phyloP scores from a whole-genome alignment of 2,797 vertebrate species.

The Gymnopithys bicolor region DNA sequence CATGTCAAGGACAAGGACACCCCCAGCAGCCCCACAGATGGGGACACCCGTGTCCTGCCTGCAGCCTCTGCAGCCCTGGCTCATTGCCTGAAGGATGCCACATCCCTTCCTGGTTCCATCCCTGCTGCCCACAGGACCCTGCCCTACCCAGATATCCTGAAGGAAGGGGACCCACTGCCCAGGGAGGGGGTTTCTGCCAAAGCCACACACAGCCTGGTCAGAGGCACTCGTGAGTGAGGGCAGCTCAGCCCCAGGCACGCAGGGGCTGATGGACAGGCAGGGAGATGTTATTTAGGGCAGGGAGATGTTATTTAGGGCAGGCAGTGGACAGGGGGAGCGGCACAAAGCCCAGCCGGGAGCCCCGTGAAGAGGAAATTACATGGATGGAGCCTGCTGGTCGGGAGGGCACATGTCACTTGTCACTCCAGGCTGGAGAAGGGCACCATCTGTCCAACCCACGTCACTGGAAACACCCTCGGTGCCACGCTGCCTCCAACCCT shows the following conservation, averaged over 20 bases:
- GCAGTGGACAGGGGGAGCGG: not conserved
- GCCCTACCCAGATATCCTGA: not conserved
- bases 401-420: not conserved
- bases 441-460: conserved; percentile 52
- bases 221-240: not conserved
- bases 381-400: conserved; percentile 30
- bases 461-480: not conserved
- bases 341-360: not conserved
- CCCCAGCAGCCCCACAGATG: not conserved
- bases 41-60: not conserved
- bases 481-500: rapidly evolving
- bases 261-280: not conserved
- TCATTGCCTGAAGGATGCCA: not conserved
- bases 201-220: not conserved
- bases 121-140: not conserved
- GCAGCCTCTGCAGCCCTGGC: not conserved
- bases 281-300: not conserved
- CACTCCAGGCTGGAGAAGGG: not conserved
- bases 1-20: not conserved
- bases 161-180: not conserved
- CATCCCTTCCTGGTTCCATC: not conserved
- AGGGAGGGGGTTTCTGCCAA: not conserved
- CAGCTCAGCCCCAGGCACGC: not conserved
- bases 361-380: conserved; percentile 23
- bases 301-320: not conserved